These are phyloP conservation scores for Pycnomerus fuliginosus DNA, from an alignment of 2,888 invertebrate species.

Conservation along the genomic window DNA sequence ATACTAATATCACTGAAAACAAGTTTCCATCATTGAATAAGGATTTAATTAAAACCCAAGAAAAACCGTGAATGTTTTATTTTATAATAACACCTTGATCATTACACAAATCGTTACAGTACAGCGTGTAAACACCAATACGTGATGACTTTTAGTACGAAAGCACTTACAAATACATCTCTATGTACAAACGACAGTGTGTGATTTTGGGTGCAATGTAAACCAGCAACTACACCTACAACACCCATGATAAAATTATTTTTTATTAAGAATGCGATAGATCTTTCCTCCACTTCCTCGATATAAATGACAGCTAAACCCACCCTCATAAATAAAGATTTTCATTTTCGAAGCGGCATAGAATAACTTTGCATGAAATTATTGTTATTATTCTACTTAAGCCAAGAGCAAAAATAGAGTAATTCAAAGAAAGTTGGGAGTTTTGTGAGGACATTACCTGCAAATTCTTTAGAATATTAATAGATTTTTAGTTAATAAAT, in stretches of 20 bases:
- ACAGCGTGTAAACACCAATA: constrained; percentile 31
- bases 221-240: constrained; percentile 9
- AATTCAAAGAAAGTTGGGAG: no score
- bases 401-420: no score
- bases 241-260: constrained; percentile 1
- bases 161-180: constrained; percentile 26
- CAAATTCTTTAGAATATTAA: background rate
- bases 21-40: background rate
- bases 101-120: constrained; percentile 32
- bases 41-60: constrained; percentile 23
- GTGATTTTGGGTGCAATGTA: background rate
- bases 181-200: background rate
- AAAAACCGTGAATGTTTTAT: constrained; percentile 15
- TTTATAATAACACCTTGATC: constrained; percentile 30
- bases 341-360: constrained; percentile 4
- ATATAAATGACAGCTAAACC: background rate
- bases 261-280: constrained; percentile 8
- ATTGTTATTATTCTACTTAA: no score
- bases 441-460: background rate
- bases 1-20: constrained; percentile 22
- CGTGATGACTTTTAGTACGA: constrained; percentile 28
- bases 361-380: constrained; percentile 17
- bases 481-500: constrained; percentile 2
- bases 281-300: constrained; percentile 6
- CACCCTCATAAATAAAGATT: constrained; percentile 12